phyloP scores from a whole-genome alignment of 2,113 vertebrate species.

The Hymenochirus boettgeri region DNA sequence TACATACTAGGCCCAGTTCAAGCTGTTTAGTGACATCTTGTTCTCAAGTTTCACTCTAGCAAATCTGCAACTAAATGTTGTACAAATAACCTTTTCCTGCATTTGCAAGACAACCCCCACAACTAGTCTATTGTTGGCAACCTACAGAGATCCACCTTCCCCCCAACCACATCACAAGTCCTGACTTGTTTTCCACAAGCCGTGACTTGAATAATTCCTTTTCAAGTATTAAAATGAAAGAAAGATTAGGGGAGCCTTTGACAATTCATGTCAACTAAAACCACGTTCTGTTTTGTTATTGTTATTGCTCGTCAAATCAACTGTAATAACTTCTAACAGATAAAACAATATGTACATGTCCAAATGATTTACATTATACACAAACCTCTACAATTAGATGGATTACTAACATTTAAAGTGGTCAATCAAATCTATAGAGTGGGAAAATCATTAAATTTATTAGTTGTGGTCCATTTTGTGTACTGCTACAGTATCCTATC shows the following conservation, averaged over 20 bases:
- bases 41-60: constrained; percentile 66
- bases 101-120: constrained; percentile 50
- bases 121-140: constrained; percentile 59
- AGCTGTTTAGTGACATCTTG: constrained; percentile 57
- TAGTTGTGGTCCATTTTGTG: too few species aligned
- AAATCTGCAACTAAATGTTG: constrained; percentile 64
- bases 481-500: too few species aligned
- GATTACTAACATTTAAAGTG: background rate
- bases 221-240: constrained; percentile 40
- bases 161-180: constrained; percentile 49
- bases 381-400: background rate
- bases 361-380: background rate
- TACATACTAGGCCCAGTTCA: constrained; percentile 54
- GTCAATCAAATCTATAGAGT: background rate
- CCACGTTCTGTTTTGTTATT: background rate
- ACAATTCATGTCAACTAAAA: constrained; percentile 1
- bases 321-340: background rate
- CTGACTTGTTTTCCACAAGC: constrained; percentile 51
- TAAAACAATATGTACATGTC: background rate
- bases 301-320: background rate
- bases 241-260: constrained; percentile 20
- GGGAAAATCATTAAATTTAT: too few species aligned
- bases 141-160: constrained; percentile 46
- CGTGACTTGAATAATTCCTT: constrained; percentile 52
- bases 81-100: constrained; percentile 66